Base-by-base conservation (phyloP, 2,113 vertebrate genomes). In the Hemiscyllium ocellatum region DNA sequence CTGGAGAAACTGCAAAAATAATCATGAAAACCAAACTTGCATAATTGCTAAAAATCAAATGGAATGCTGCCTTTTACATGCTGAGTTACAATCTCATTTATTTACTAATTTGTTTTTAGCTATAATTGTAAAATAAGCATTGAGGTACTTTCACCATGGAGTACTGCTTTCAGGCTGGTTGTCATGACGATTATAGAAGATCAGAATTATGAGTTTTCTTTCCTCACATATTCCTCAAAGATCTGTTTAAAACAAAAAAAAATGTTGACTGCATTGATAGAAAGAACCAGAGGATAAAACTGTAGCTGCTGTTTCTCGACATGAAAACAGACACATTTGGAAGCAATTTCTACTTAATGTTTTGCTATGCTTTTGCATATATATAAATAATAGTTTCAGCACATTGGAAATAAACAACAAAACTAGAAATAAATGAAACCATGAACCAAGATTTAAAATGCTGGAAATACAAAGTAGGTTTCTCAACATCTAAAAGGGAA, bases 231-330 rank as follows among this genome's bases (percentile, higher is more conserved):
- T 66, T 93, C 89, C 56, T 61, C 61, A 93, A 91, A 91, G 89
- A 91, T 91, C 29, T 33, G 10, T 90, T 89, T 29, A 65, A 90
- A 90, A 65, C 89, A 91, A 66, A 91, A 91, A 56, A 61, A 91
- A 65, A 22, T 65, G 87, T 56, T 37, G n/a, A 33, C 24, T 61
- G 87, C 56, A 37, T 66, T 83, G 20, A 91, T 83, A 42, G 37
- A 42, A 83, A 42, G 37, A 42, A 83, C 80, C 80, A n/a, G 12
- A 13, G 61, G 52, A n/a, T 66, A 33, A 66, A 66, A 91, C 15
- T 91, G 7, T 33, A 91, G 61, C 4, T 66, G 61, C 56, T 66
- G 13, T 61, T 91, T 66, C 61, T 91, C 15, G 19, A 66, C 33
- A 66, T 83, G 37, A 42, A 4, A 42, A 83, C 4, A 83, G 80